Evolutionary conservation across 2,113 vertebrate species (phyloP), one percentile per base, ranked within the genome.

Genomic region (Caracal caracal): DNA sequence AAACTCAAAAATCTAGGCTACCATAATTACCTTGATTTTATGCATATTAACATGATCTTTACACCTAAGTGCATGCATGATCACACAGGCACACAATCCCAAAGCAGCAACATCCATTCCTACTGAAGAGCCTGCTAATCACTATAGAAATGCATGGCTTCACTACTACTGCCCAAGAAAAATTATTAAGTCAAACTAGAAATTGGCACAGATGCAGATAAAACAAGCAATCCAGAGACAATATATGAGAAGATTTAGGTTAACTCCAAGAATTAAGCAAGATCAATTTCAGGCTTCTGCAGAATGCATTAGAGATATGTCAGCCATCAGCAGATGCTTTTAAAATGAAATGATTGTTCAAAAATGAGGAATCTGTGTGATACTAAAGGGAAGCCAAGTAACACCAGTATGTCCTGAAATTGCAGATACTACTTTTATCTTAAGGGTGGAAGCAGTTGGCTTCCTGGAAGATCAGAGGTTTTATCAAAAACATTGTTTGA

Each of bases 181-280:
- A 98, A 98, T 97, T 88, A 90, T 92, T 63, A 97, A 94, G 80
- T 97, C 92, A 97, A 95, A 96, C 1, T 22, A 91, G 53, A 97
- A 97, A 96, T 16, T 97, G 81, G 84, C 83, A 97, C 43, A 97
- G 81, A 98, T 83, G 49, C 40, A 97, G 88, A 97, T 73, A 90
- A 94, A 97, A 93, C 28, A 88, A 84, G 95, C 85, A 89, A 82
- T 97, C 0, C 8, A 93, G 80, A 97, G 93, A 97, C 66, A 94
- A 92, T 90, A 43, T 81, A 88, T 93, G 78, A 96, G 61, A 97
- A 96, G 51, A 96, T 33, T 93, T 70, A 96, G 95, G 63, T 88
- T 95, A 97, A 96, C 84, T 97, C 90, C 78, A 83, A 94, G 91
- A 97, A 96, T 97, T 35, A 93, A 96, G 51, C 5, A 95, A 91